phyloP scores from a whole-genome alignment of 2,888 invertebrate species.

The Zonitis immaculata region DNA sequence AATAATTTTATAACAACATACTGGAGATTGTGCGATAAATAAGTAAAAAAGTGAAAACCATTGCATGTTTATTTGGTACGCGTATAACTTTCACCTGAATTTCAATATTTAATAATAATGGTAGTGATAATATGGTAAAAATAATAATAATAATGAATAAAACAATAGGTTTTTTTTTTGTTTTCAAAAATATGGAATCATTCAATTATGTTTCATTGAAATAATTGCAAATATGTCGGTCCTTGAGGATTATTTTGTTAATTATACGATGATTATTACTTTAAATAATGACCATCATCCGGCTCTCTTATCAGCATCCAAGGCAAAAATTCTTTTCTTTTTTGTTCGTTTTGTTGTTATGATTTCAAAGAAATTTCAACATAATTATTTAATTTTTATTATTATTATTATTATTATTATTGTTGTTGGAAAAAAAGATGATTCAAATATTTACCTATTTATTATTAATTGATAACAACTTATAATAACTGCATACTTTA shows the following conservation, averaged over 20 bases:
- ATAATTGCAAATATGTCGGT: background rate
- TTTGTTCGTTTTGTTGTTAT: too few species aligned
- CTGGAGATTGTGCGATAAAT: too few species aligned
- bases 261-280: background rate
- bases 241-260: background rate
- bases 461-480: background rate
- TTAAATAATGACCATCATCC: background rate
- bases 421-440: background rate
- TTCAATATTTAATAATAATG: too few species aligned
- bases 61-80: too few species aligned
- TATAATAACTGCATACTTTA: background rate
- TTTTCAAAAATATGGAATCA: background rate
- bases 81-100: too few species aligned
- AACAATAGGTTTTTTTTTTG: background rate
- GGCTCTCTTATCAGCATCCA: background rate
- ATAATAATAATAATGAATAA: too few species aligned
- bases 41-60: too few species aligned
- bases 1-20: too few species aligned
- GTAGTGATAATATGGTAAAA: too few species aligned
- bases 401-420: too few species aligned
- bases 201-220: background rate
- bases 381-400: too few species aligned
- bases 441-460: background rate
- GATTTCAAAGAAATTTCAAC: too few species aligned
- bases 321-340: background rate